Conservation (phyloP, 2,113 vertebrate species). For the Euleptes europaea region DNA sequence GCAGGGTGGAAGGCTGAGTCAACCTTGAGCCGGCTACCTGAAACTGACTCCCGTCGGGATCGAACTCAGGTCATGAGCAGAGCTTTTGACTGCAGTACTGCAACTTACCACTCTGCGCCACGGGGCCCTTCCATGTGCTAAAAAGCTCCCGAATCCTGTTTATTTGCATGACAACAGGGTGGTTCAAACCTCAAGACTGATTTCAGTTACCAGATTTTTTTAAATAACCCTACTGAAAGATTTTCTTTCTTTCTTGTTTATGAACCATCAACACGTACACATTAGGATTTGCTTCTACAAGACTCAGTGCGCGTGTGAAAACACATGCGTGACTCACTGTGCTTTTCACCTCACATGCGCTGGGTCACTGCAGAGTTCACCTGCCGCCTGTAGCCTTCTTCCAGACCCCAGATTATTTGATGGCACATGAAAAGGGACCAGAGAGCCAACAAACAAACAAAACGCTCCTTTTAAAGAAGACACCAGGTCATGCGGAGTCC, state of each 20-base stretch:
- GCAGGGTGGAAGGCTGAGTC: no score
- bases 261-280: background rate
- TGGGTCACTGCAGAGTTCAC: background rate
- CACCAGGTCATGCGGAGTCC: background rate
- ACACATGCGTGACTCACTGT: background rate
- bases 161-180: background rate
- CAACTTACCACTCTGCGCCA: no score
- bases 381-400: background rate
- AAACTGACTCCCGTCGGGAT: no score
- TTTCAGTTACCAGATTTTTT: background rate
- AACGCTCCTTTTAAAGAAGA: background rate
- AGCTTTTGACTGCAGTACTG: no score
- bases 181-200: background rate
- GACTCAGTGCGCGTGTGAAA: background rate
- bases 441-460: background rate
- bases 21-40: no score
- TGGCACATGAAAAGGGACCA: background rate
- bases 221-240: background rate
- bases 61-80: no score
- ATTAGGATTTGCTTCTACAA: background rate
- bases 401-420: background rate
- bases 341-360: no score
- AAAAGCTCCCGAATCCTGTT: background rate
- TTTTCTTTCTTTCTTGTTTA: background rate
- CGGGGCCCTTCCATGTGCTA: no score